Evolutionary conservation across 2,888 invertebrate genomes (phyloP).

Genomic region (Myathropa florea): DNA sequence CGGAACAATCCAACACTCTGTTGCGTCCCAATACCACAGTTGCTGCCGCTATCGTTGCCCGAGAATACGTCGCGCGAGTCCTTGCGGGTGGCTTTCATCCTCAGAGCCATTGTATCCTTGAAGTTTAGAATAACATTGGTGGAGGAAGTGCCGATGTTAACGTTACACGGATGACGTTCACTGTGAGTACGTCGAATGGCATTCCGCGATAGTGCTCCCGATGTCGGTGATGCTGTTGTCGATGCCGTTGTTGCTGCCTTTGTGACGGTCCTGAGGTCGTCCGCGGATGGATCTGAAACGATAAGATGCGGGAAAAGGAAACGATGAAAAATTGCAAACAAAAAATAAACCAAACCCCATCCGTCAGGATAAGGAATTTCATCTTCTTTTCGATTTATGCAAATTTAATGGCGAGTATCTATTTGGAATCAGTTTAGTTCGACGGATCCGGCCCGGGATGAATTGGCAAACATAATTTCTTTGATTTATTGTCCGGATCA

Average conservation of each 20-base stretch:
- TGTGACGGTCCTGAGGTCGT: conserved; percentile 20
- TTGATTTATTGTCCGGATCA: conserved; percentile 49
- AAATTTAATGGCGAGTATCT: conserved; percentile 58
- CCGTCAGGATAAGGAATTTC: conserved; percentile 27
- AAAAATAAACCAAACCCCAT: background rate
- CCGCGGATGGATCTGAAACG: conserved; percentile 38
- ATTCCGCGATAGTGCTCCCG: conserved; percentile 79
- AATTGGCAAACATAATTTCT: conserved; percentile 59
- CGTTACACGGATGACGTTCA: conserved; percentile 76
- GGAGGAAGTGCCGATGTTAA: conserved; percentile 60
- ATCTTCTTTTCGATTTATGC: conserved; percentile 59
- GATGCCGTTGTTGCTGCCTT: background rate
- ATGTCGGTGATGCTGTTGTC: conserved; percentile 17
- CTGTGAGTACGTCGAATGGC: conserved; percentile 80
- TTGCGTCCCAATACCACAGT: conserved; percentile 42
- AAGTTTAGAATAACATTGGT: conserved; percentile 77
- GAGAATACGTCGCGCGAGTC: conserved; percentile 85
- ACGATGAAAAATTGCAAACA: conserved; percentile 2
- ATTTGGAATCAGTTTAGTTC: conserved; percentile 48
- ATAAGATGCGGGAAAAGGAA: background rate
- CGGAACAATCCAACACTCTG: conserved; percentile 74
- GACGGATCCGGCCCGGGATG: conserved; percentile 28
- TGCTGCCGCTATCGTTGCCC: background rate
- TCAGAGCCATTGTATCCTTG: conserved; percentile 91
- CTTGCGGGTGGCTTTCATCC: conserved; percentile 84